phyloP scores from a whole-genome alignment of 2,888 invertebrate genomes.

The Oeneis ivallda region DNA sequence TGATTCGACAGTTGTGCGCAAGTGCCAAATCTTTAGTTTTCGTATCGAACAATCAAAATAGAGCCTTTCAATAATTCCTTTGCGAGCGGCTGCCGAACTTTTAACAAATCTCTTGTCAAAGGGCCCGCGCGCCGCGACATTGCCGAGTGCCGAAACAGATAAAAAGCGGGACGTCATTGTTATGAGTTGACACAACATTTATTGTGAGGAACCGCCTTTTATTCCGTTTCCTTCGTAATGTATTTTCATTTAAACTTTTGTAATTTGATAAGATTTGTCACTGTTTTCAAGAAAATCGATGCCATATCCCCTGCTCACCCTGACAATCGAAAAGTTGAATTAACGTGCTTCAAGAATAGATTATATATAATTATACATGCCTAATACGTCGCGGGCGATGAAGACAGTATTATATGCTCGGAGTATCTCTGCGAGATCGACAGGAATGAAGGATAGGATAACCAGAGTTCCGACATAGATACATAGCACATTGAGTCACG shows the following conservation, averaged over 20 bases:
- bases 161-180: constrained; percentile 50
- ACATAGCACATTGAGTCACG: too few species aligned
- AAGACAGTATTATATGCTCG: too few species aligned
- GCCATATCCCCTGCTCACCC: constrained; percentile 18
- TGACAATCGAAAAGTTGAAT: constrained; percentile 28
- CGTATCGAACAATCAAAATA: constrained; percentile 74
- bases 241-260: constrained; percentile 13
- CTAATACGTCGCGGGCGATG: too few species aligned
- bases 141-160: constrained; percentile 50
- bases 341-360: too few species aligned
- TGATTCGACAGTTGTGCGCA: constrained; percentile 60
- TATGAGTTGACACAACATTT: constrained; percentile 55
- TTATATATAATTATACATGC: too few species aligned
- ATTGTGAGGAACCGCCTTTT: constrained; percentile 53
- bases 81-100: constrained; percentile 65
- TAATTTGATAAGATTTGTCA: constrained; percentile 11
- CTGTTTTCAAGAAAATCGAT: not conserved
- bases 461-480: too few species aligned
- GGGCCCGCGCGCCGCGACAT: constrained; percentile 24
- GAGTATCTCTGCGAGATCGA: too few species aligned
- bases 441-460: too few species aligned
- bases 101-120: constrained; percentile 61
- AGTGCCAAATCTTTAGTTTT: constrained; percentile 64
- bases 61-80: constrained; percentile 55
- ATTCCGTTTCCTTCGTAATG: constrained; percentile 22